Evolutionary conservation across 1,140 invertebrate genomes (phyloP).

Genomic region (Hycleus phaleratus): DNA sequence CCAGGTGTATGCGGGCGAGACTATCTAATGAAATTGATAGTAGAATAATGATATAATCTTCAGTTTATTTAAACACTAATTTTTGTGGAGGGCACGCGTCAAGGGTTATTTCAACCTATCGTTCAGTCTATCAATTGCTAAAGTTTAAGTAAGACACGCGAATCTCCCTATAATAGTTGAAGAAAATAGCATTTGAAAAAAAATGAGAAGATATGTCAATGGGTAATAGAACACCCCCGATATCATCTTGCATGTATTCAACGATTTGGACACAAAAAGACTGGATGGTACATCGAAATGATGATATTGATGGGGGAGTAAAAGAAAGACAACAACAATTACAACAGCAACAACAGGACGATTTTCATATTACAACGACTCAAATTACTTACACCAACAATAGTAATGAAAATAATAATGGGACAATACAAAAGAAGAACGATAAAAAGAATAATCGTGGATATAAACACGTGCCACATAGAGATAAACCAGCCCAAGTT

Average conservation of each 20-base stretch:
- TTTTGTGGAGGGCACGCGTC: neutral
- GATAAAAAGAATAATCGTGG: slow-evolving; percentile 15
- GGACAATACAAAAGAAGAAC: neutral
- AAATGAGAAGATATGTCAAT: neutral
- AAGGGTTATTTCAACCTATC: neutral
- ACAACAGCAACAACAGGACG: neutral
- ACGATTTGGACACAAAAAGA: neutral
- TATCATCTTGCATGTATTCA: slow-evolving; percentile 11
- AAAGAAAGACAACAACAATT: neutral
- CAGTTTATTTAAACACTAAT: slow-evolving; percentile 4
- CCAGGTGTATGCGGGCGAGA: slow-evolving; percentile 15
- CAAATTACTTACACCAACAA: neutral
- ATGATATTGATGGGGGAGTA: neutral
- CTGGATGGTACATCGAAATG: neutral
- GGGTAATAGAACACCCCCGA: neutral
- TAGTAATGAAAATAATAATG: neutral
- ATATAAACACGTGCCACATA: slow-evolving; percentile 33
- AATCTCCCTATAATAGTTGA: neutral
- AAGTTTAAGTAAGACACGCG: slow-evolving; percentile 5
- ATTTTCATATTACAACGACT: neutral
- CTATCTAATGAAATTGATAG: slow-evolving; percentile 6
- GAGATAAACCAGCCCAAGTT: slow-evolving; percentile 42
- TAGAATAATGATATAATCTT: slow-evolving; percentile 9
- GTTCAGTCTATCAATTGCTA: too few relatives aligned
- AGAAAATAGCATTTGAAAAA: neutral